A percentile compares a stretch with the other conserved stretches of the same genome.
These are phyloP conservation scores for Sarcophaga peregrina DNA, from an alignment of 1,140 invertebrate species.

Conservation along the genomic window DNA sequence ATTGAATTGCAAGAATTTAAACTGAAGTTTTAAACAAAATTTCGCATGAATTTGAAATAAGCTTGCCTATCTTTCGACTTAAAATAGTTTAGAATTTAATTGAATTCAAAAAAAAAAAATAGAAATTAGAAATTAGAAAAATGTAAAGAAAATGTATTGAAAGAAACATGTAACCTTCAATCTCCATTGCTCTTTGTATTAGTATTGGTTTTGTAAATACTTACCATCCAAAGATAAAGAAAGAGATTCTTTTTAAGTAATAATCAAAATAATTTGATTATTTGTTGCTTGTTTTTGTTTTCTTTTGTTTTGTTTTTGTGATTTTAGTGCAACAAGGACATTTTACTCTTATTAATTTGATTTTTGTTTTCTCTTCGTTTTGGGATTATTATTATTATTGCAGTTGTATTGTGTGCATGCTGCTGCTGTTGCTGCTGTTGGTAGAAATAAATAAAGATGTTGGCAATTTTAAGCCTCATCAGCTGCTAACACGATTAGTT, in stretches of 20 bases:
- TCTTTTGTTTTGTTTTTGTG: too few relatives aligned
- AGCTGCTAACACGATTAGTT: slow-evolving; percentile 32
- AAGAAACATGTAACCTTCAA: too few relatives aligned
- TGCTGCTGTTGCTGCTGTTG: too few relatives aligned
- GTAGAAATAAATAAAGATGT: background rate
- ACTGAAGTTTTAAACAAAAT: background rate
- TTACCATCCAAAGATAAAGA: too few relatives aligned
- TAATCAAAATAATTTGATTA: slow-evolving; percentile 11
- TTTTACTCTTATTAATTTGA: background rate
- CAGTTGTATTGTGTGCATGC: too few relatives aligned
- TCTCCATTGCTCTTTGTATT: too few relatives aligned
- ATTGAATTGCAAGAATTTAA: background rate
- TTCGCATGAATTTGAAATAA: background rate
- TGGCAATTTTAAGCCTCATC: slow-evolving; percentile 13
- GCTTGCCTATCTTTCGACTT: background rate
- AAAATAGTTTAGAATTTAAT: background rate
- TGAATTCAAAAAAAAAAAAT: background rate
- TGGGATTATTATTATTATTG: background rate
- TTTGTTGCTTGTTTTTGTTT: background rate
- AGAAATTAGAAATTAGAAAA: background rate
- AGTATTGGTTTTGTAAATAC: too few relatives aligned
- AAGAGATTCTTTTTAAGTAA: background rate
- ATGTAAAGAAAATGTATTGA: background rate
- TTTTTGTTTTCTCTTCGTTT: too few relatives aligned
- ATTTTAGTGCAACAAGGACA: background rate